Conservation (phyloP, 2,797 vertebrate species). For the Geotrypetes seraphini region DNA sequence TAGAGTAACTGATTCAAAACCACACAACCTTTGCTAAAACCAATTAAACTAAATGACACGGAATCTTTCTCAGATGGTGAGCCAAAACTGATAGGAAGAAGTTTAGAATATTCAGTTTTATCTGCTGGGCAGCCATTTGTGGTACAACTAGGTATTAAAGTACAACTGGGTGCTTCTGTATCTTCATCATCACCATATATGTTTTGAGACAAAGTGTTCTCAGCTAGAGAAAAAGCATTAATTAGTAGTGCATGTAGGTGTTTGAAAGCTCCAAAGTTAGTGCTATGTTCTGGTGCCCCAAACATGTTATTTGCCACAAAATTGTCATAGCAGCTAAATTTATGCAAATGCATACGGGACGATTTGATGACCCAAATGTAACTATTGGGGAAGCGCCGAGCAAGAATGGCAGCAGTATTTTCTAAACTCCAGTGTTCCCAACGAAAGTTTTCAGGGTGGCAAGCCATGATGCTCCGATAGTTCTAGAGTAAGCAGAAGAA, state of each 20-base stretch:
- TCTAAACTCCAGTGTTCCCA: conserved; percentile 91
- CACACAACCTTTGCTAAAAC: conserved; percentile 97
- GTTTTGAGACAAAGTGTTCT: conserved; percentile 46
- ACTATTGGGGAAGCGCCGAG: conserved; percentile 67
- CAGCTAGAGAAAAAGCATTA: conserved; percentile 71
- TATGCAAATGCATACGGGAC: conserved; percentile 88
- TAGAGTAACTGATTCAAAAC: conserved; percentile 92
- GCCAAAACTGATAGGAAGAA: conserved; percentile 23
- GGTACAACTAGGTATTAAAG: conserved; percentile 32
- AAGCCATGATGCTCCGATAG: conserved; percentile 81
- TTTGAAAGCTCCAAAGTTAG: conserved; percentile 65
- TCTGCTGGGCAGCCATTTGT: conserved; percentile 42
- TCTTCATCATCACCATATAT: conserved; percentile 36
- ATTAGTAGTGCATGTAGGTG: conserved; percentile 80
- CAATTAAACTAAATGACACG: conserved; percentile 75
- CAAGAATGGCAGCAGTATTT: conserved; percentile 66
- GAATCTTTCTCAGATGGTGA: conserved; percentile 38
- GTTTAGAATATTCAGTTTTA: conserved; percentile 22
- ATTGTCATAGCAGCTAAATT: conserved; percentile 93
- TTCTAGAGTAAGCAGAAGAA: conserved; percentile 57
- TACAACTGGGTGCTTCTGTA: conserved; percentile 32
- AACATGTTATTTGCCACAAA: conserved; percentile 93
- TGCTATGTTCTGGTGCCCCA: conserved; percentile 80
- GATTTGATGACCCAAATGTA: conserved; percentile 85
- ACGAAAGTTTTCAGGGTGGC: conserved; percentile 75